phyloP scores from a whole-genome alignment of 2,888 invertebrate genomes.

The Ceramica pisi region DNA sequence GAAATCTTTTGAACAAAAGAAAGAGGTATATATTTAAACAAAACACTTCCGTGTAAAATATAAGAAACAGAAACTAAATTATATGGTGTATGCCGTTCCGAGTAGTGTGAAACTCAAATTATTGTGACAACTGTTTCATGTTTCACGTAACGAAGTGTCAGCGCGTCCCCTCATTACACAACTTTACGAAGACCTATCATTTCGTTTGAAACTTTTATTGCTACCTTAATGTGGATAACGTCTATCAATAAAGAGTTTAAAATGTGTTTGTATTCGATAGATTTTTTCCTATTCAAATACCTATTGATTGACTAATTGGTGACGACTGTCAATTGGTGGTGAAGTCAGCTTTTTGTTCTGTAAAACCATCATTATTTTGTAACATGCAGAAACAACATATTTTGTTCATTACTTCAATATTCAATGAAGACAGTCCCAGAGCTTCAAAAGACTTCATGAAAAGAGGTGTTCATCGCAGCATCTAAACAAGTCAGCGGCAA shows the following conservation, averaged over 20 bases:
- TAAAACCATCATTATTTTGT: neutral
- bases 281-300: neutral
- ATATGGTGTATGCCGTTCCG: slow-evolving; percentile 66
- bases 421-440: neutral
- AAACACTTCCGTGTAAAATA: slow-evolving; percentile 37
- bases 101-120: slow-evolving; percentile 74
- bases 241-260: slow-evolving; percentile 30
- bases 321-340: too few relatives aligned
- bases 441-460: slow-evolving; percentile 15
- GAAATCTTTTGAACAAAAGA: slow-evolving; percentile 37
- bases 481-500: slow-evolving; percentile 37
- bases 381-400: neutral
- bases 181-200: slow-evolving; percentile 71
- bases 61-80: slow-evolving; percentile 63
- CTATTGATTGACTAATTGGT: neutral
- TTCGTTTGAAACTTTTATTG: slow-evolving; percentile 54
- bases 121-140: slow-evolving; percentile 75
- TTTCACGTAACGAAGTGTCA: slow-evolving; percentile 71
- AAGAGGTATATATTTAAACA: slow-evolving; percentile 9
- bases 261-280: slow-evolving; percentile 2
- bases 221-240: slow-evolving; percentile 27
- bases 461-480: slow-evolving; percentile 34
- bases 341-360: neutral
- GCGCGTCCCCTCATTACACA: slow-evolving; percentile 59
- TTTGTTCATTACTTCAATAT: neutral